A percentile compares a stretch with the other conserved stretches of the same genome.
These are phyloP conservation scores for Tauraco hartlaubi DNA, from an alignment of 2,797 vertebrate genomes.

Conservation along the genomic window DNA sequence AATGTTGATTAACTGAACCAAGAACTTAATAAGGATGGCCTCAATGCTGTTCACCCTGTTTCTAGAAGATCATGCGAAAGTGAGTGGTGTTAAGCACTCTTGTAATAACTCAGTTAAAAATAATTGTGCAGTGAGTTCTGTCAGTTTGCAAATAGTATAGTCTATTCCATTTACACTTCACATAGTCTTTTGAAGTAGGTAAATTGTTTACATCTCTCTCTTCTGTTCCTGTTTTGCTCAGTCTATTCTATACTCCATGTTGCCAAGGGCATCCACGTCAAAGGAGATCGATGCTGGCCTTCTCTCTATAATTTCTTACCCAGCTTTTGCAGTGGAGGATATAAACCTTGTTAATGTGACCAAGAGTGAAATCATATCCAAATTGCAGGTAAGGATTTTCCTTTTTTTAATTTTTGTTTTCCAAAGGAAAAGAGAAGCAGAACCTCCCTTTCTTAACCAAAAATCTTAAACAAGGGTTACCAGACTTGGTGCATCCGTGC, in stretches of 20 bases:
- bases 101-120: not conserved
- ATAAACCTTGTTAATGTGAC: constrained; percentile 92
- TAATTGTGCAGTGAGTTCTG: not conserved
- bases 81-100: not conserved
- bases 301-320: constrained; percentile 96
- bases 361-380: constrained; percentile 96
- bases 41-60: not conserved
- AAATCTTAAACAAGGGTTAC: not conserved
- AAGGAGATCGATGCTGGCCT: constrained; percentile 99
- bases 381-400: constrained; percentile 88
- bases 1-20: not conserved
- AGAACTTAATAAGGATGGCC: not conserved
- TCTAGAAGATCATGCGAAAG: not conserved
- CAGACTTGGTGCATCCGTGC: not conserved
- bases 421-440: not conserved
- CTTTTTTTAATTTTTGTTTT: not conserved
- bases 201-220: not conserved
- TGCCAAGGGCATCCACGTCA: constrained; percentile 96
- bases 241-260: constrained; percentile 98
- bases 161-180: not conserved
- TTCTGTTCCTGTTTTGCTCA: constrained; percentile 72
- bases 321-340: constrained; percentile 97
- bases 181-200: not conserved
- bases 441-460: not conserved
- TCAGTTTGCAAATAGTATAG: not conserved